phyloP scores from a whole-genome alignment of 1,140 invertebrate species.

The Pseudobourletiella spinata region DNA sequence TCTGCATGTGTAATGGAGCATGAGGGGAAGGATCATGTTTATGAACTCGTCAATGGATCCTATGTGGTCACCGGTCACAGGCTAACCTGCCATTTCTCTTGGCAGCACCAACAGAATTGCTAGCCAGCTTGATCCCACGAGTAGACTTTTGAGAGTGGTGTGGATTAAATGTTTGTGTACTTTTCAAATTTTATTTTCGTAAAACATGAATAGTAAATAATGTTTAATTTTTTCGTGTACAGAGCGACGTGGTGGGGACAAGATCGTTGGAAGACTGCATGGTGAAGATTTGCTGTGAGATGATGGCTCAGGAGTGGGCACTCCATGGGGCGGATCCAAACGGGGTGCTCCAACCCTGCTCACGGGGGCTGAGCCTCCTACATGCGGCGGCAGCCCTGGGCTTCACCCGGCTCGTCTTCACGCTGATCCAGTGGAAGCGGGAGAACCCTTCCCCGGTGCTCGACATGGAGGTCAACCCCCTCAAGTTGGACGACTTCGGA shows the following conservation, averaged over 20 bases:
- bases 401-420: conserved; percentile 50
- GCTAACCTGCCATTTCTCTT: too few relatives aligned
- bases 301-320: conserved; percentile 33
- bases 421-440: conserved; percentile 73
- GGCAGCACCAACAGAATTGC: too few relatives aligned
- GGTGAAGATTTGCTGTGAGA: conserved; percentile 33
- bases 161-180: too few relatives aligned
- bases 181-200: not conserved
- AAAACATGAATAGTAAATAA: not conserved
- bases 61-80: too few relatives aligned
- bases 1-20: too few relatives aligned
- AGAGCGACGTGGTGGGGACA: conserved; percentile 27
- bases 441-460: conserved; percentile 77
- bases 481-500: conserved; percentile 75
- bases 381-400: conserved; percentile 67
- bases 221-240: conserved; percentile 2
- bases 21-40: too few relatives aligned
- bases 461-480: conserved; percentile 82
- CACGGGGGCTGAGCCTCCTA: conserved; percentile 67
- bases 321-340: conserved; percentile 1
- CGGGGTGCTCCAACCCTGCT: conserved; percentile 38
- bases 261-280: conserved; percentile 32
- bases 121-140: too few relatives aligned
- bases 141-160: too few relatives aligned
- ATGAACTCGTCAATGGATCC: too few relatives aligned